phyloP scores from a whole-genome alignment of 92 coral and sea anemone species.

The Zoanthus gigantus region DNA sequence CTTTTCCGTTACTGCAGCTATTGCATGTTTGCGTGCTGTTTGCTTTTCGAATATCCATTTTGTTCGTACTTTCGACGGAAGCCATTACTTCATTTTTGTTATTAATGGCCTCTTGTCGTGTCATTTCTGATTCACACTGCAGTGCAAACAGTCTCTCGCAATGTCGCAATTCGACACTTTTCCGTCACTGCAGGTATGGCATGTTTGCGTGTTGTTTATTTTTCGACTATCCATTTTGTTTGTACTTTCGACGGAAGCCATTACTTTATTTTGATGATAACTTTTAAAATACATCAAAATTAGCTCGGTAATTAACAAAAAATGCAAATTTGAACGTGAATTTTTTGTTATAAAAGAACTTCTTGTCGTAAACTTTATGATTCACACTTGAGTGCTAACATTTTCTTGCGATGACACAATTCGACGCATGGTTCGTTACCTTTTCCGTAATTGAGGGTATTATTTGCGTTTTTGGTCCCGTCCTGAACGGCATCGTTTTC shows the following conservation, averaged over 20 bases:
- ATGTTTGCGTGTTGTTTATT: neutral
- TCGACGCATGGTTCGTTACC: neutral
- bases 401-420: neutral
- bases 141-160: neutral
- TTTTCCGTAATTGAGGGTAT: neutral
- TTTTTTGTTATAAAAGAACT: neutral
- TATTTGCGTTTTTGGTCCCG: neutral
- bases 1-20: neutral
- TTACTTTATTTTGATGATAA: neutral
- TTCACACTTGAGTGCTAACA: neutral
- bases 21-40: neutral
- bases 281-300: neutral
- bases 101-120: too few species aligned
- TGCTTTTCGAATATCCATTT: neutral
- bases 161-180: neutral
- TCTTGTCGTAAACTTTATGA: neutral
- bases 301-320: neutral
- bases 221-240: neutral
- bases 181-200: neutral
- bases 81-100: neutral
- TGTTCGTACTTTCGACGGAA: neutral
- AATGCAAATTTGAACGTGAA: neutral
- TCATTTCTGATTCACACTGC: too few species aligned
- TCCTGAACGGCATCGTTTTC: slow-evolving; percentile 3
- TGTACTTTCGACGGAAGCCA: neutral